Evolutionary conservation across 2,113 vertebrate genomes (phyloP), one percentile per base, ranked within the genome.

Genomic region (Australoheros scitulus): DNA sequence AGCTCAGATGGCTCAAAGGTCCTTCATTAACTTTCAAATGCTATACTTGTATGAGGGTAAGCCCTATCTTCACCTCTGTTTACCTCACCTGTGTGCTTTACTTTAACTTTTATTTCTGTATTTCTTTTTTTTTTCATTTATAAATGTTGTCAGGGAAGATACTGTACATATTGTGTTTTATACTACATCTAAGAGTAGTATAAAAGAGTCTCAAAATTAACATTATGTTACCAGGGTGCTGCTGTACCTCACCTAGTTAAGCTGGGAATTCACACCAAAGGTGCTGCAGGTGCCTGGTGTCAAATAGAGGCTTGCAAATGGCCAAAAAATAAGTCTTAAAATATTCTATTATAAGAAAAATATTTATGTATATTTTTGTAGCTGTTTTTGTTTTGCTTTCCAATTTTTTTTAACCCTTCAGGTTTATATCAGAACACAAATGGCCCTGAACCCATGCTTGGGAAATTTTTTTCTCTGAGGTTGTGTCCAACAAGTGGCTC

Each of bases 1-100:
- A 90, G 86, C 91, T 84, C 80, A 84, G 77, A 87, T 85, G 90
- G 86, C 90, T 88, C 90, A 89, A 88, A 93, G 92, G 91, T 92
- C 89, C 89, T 89, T 89, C 82, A 89, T 91, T 91, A 94, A 91
- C 90, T 91, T 93, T 89, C 81, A 89, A 89, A 91, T 88, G 86
- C 89, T 88, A 83, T 86, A 59, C 79, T 85, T 58, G 24, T 50
- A 72, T 76, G 61, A 85, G 80, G 81, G 74, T 77, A 72, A 59
- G 76, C 61, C 80, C 80, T 10, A 77, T 84, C 61, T 84, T 82
- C 75, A 60, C 58, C 79, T 61, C 70, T 84, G 85, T 91, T 93
- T 89, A 81, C 76, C 83, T 88, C 81, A 86, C 47, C 70, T 87
- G 89, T 90, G 87, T 91, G 82, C 59, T 41, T 72, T 70, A 11